A percentile compares a stretch with the other conserved stretches of the same genome.
These are phyloP conservation scores for Gyrodactylus salaris DNA, from an alignment of 1,140 invertebrate species.

Conservation along the genomic window DNA sequence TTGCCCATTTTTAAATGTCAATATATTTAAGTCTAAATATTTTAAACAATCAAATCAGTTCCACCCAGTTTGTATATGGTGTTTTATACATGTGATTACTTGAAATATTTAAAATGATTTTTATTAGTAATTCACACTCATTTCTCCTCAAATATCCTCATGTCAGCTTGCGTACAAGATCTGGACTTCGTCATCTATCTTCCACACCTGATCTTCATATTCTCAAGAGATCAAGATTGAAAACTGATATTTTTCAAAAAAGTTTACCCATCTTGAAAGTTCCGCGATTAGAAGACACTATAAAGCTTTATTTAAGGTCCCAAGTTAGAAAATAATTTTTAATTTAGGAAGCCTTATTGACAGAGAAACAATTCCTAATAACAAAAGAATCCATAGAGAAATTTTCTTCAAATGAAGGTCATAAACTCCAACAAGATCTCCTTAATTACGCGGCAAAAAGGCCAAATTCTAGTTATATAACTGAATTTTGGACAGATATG, in stretches of 20 bases:
- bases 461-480: neutral
- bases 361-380: neutral
- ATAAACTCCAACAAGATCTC: neutral
- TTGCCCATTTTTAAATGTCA: neutral
- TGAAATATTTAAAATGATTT: too few species aligned
- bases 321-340: neutral
- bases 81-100: too few species aligned
- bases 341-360: neutral
- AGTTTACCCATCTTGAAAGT: neutral
- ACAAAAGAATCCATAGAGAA: neutral
- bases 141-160: too few species aligned
- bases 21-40: too few species aligned
- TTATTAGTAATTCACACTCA: too few species aligned
- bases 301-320: neutral
- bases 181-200: too few species aligned
- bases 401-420: neutral
- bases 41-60: too few species aligned
- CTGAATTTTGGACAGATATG: constrained; percentile 1
- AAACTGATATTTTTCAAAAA: neutral
- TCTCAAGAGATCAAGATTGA: neutral
- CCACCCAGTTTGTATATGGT: too few species aligned
- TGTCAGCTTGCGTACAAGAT: too few species aligned
- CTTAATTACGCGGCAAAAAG: neutral
- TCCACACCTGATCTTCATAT: neutral
- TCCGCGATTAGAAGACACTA: neutral